Base-by-base conservation (phyloP, 2,888 invertebrate genomes). In the Xanthia togata region DNA sequence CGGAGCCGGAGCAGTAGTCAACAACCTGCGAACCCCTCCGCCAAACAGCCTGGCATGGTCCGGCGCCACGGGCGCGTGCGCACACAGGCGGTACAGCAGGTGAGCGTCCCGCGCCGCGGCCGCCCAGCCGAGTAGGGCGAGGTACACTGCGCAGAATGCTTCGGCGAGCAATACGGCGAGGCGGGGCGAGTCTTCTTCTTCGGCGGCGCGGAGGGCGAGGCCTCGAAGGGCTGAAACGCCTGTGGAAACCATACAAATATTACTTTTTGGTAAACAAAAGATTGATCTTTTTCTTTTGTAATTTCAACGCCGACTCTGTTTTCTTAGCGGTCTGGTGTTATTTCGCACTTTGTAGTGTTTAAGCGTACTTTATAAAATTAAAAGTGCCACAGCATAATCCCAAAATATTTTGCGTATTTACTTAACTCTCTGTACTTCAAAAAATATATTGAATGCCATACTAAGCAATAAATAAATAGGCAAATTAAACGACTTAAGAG, bases 61-160 rank as follows among this genome's bases (percentile, higher is more conserved):
- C 63, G 97, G 97, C 38, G 97, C 97, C 81, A 98, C 97, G 78
- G 99, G 98, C 75, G 97, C 97, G 91, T 99, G 99, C 0, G 99
- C 99, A 4, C 98, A 97, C 17, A 99, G 97, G 26, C 99, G 97
- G 93, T 98, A 99, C 79, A 99, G 96, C 88, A 99, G 98, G 81
- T 99, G 98, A 81, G 99, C 98, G 95, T 99, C 99, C 89, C 99
- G 98, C 5, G 99, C 98, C 31, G 99, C 98, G 71, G 99, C 93
- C 4, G 99, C 99, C 95, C 99, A 99, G 79, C 99, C 98, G 82
- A 99, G 97, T 63, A 99, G 96, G 50, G 99, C 99, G 93, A 99
- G 97, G 93, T 98, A 99, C 11, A 99, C 99, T 0, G 99, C 98
- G 35, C 99, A 98, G 94, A 99, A 99, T 0, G 99, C 98, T 94